phyloP scores from a whole-genome alignment of 37 sponge, comb jelly and placozoan species.

The Ephydatia muelleri region DNA sequence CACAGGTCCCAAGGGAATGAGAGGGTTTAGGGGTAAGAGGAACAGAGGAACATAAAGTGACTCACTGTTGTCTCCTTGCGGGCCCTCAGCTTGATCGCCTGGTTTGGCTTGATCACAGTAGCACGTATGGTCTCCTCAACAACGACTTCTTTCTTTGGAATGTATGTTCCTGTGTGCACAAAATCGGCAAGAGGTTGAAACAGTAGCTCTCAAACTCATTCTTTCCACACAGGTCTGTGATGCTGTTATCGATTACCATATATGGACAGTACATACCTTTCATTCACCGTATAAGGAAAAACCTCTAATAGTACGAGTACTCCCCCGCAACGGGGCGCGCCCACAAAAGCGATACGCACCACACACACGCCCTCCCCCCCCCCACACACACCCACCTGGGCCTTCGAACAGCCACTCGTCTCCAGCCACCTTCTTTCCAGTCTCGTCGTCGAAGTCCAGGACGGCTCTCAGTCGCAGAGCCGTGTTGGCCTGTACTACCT shows the following conservation, averaged over 20 bases:
- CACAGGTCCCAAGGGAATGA: background rate
- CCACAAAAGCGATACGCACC: background rate
- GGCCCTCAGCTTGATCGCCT: conserved; percentile 95
- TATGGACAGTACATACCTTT: background rate
- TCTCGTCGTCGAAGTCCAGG: conserved; percentile 90
- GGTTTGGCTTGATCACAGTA: conserved; percentile 95
- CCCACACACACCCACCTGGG: conserved; percentile 75
- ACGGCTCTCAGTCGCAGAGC: conserved; percentile 93
- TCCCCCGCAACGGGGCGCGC: no score
- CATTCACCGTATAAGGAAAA: background rate
- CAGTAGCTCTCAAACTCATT: background rate
- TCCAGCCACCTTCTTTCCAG: conserved; percentile 88
- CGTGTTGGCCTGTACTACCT: conserved; percentile 95
- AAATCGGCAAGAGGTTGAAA: background rate
- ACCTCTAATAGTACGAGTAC: background rate
- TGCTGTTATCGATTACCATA: background rate
- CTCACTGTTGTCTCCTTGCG: conserved; percentile 91
- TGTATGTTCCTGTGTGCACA: conserved; percentile 90
- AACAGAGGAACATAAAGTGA: background rate
- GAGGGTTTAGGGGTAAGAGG: background rate
- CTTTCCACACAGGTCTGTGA: background rate
- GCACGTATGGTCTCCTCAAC: conserved; percentile 96
- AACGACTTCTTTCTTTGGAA: conserved; percentile 95
- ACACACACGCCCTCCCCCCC: conserved; percentile 4
- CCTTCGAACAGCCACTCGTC: conserved; percentile 99